Conservation (phyloP, 2,113 vertebrate species). For the Mustelus asterias region DNA sequence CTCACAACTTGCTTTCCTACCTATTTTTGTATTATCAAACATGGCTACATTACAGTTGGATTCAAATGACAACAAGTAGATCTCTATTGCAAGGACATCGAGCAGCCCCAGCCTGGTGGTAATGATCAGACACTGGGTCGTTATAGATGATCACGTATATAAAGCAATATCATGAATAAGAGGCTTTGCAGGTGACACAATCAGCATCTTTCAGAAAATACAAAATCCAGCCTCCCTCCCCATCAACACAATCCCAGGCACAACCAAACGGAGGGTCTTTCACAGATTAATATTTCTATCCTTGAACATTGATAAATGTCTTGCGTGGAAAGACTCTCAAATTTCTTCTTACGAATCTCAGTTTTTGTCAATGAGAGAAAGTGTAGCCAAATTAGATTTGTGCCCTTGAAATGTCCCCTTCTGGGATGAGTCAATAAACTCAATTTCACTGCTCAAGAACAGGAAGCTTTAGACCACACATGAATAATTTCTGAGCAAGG, state of each 20-base stretch:
- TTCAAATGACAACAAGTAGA: not conserved
- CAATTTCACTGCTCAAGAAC: slow-evolving; percentile 37
- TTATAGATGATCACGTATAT: not conserved
- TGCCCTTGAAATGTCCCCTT: slow-evolving; percentile 28
- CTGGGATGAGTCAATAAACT: slow-evolving; percentile 33
- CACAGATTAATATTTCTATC: not conserved
- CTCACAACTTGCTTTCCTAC: not conserved
- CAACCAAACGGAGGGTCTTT: not conserved
- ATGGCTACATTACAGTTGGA: not conserved
- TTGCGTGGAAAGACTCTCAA: not conserved
- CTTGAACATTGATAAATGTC: not conserved
- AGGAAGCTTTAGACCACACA: slow-evolving; percentile 34
- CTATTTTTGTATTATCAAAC: not conserved
- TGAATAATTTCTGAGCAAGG: slow-evolving; percentile 39
- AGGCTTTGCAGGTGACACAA: not conserved
- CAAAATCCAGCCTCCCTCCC: not conserved
- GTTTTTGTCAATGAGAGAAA: not conserved
- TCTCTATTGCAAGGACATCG: not conserved
- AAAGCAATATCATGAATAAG: not conserved
- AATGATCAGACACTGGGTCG: not conserved
- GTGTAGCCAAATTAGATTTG: slow-evolving; percentile 9
- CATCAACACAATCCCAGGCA: not conserved
- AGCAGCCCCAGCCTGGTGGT: not conserved
- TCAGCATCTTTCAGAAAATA: not conserved
- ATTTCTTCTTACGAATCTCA: not conserved